Evolutionary conservation across 2,888 invertebrate genomes (phyloP).

Genomic region (Labia minor): DNA sequence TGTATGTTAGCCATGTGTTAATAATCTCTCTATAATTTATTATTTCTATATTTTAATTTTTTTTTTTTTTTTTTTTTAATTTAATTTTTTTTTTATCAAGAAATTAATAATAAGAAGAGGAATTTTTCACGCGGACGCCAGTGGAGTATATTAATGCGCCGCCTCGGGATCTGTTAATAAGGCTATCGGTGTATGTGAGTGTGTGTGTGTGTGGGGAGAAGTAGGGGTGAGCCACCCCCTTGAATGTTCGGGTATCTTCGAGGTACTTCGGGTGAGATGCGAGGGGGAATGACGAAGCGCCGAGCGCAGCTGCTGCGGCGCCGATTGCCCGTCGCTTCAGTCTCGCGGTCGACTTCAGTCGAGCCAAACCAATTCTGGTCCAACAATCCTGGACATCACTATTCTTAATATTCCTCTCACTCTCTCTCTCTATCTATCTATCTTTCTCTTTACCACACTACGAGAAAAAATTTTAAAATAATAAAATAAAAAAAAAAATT

Average conservation of each 20-base stretch:
- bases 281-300: too few relatives aligned
- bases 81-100: background rate
- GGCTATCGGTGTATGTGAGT: background rate
- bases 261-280: too few relatives aligned
- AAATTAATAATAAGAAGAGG: constrained; percentile 3
- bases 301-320: background rate
- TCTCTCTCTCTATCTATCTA: too few relatives aligned
- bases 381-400: too few relatives aligned
- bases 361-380: background rate
- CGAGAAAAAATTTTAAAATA: too few relatives aligned
- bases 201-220: background rate
- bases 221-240: too few relatives aligned
- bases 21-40: constrained; percentile 9
- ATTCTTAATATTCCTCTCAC: too few relatives aligned
- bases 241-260: too few relatives aligned
- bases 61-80: background rate
- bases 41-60: background rate
- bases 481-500: too few relatives aligned
- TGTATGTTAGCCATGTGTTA: background rate
- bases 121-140: constrained; percentile 2
- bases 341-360: background rate
- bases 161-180: background rate
- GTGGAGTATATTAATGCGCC: background rate
- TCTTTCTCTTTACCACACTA: too few relatives aligned
- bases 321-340: background rate